Evolutionary conservation across 2,888 invertebrate species (phyloP), one percentile per base, ranked within the genome.

Genomic region (Biston stratarius): DNA sequence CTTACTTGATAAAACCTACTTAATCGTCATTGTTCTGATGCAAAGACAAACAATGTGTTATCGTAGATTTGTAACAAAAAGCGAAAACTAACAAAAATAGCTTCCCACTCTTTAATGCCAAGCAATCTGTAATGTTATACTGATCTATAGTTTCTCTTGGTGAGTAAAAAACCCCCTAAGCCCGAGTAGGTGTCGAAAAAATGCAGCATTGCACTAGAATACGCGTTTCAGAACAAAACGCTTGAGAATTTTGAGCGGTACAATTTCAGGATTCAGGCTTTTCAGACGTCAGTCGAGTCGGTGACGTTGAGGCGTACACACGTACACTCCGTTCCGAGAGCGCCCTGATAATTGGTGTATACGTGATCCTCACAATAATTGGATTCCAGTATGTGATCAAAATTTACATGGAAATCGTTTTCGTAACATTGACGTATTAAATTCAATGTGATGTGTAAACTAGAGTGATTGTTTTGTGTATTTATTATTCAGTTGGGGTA

Each of bases 351-450:
- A 62, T 62, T 67, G 58, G 47, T 64, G 55, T 65, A 59, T 69
- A 68, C 72, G 70, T 74, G 70, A 58, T 59, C 63, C 64, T 55
- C 67, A 55, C 64, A 61, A 62, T 65, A 68, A 76, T 73, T 73
- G 70, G 69, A 74, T 73, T 58, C 59, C 59, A 65, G 67, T 63
- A 64, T 67, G 70, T 70, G 71, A 74, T 71, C 72, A 63, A 74
- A 74, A 67, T 72, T 74, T 67, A 70, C 70, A 73, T 70, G 68
- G 52, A 70, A 62, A 71, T 70, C 59, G 65, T 72, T 67, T 69
- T 61, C 59, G 71, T 63, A 70, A 71, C 66, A 67, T 61, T 73
- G 70, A 68, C 68, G 64, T 42, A 68, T 67, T 72, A 57, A 61
- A 71, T 66, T 65, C 40, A 59, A 64, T 66, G 67, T 67, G 67